Conservation (phyloP, 2,888 invertebrate species). For the Fragum fragum region DNA sequence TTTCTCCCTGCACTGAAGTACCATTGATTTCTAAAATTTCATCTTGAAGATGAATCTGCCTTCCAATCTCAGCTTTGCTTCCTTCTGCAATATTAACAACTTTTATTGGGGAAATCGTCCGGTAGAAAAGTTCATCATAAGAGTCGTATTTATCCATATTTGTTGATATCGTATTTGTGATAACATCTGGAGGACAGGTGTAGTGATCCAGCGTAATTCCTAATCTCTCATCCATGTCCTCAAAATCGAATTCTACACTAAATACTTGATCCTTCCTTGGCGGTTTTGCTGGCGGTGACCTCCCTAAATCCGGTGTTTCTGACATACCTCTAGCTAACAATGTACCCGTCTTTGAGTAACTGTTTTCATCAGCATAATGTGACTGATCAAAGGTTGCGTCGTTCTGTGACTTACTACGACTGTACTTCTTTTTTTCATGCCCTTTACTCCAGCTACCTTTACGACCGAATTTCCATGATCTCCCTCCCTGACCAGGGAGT, state of each 20-base stretch:
- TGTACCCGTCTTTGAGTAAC: constrained; percentile 44
- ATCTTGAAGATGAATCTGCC: constrained; percentile 94
- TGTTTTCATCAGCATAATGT: constrained; percentile 42
- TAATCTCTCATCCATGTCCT: constrained; percentile 63
- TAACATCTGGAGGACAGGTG: constrained; percentile 51
- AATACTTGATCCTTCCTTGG: constrained; percentile 81
- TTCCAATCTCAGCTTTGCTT: constrained; percentile 85
- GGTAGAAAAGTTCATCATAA: constrained; percentile 55
- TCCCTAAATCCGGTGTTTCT: constrained; percentile 32
- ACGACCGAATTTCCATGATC: constrained; percentile 59
- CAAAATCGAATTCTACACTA: constrained; percentile 71
- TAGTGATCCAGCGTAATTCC: constrained; percentile 75
- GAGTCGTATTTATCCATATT: constrained; percentile 47
- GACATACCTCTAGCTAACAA: constrained; percentile 30
- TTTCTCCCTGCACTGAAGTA: constrained; percentile 86
- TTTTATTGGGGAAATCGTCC: constrained; percentile 68
- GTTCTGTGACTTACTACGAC: constrained; percentile 61
- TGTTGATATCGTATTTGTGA: constrained; percentile 41
- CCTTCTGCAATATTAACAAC: constrained; percentile 75
- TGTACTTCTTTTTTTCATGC: constrained; percentile 53
- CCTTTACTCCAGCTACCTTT: constrained; percentile 60
- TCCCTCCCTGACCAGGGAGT: constrained; percentile 62
- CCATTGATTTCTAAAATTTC: constrained; percentile 96
- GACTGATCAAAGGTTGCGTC: constrained; percentile 52
- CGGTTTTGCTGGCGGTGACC: constrained; percentile 80